Conservation (phyloP, 2,888 invertebrate species). For the Macrophya alboannulata region DNA sequence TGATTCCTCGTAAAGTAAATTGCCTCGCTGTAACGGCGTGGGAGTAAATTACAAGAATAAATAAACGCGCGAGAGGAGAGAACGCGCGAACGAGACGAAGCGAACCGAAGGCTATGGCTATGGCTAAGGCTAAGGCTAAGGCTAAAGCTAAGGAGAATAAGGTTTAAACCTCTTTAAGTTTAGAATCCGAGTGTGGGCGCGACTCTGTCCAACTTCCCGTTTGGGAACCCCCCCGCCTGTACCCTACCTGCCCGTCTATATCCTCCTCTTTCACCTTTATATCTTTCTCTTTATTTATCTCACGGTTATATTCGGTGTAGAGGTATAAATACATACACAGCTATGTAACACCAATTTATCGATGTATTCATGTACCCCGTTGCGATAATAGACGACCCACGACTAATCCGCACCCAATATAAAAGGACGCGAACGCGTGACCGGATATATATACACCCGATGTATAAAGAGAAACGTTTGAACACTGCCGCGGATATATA, state of each 20-base stretch:
- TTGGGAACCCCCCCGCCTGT: neutral
- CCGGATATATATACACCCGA: constrained; percentile 1
- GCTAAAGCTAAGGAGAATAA: neutral
- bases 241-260: neutral
- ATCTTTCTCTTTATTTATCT: neutral
- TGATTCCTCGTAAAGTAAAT: constrained; percentile 74
- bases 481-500: neutral
- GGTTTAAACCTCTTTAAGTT: constrained; percentile 72
- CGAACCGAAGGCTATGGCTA: constrained; percentile 58
- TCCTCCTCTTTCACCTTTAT: neutral
- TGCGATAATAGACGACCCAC: constrained; percentile 66
- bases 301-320: neutral
- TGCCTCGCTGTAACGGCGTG: constrained; percentile 67
- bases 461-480: constrained; percentile 4
- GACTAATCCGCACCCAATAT: constrained; percentile 69
- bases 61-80: constrained; percentile 66
- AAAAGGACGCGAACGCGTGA: constrained; percentile 48
- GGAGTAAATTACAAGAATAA: constrained; percentile 77
- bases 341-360: constrained; percentile 28
- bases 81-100: constrained; percentile 37
- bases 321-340: neutral
- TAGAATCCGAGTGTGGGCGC: constrained; percentile 73
- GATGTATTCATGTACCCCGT: constrained; percentile 45
- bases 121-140: too few species aligned
- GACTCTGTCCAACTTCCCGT: constrained; percentile 48